These are phyloP conservation scores for Camponotus vicinus DNA, from an alignment of 1,140 invertebrate genomes.

Conservation along the genomic window DNA sequence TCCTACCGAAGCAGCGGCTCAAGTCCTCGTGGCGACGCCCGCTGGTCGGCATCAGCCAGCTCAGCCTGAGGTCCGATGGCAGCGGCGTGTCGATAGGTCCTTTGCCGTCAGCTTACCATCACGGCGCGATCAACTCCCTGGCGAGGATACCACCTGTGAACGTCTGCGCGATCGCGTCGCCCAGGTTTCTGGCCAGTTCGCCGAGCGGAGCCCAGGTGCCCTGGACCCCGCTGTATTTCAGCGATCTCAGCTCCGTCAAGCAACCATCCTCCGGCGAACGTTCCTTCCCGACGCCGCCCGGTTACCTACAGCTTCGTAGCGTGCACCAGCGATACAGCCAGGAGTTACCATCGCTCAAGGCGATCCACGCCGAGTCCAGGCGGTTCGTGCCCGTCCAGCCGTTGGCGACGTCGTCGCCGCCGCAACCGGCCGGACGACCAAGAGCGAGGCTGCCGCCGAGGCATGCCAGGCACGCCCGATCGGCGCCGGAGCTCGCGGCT, in stretches of 20 bases:
- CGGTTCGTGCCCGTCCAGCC: slow-evolving; percentile 88
- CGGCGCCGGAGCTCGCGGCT: slow-evolving; percentile 88
- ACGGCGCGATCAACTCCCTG: slow-evolving; percentile 77
- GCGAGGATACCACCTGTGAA: slow-evolving; percentile 70
- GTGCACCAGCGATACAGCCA: slow-evolving; percentile 90
- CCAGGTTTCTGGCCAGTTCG: slow-evolving; percentile 86
- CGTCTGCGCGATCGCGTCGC: slow-evolving; percentile 86
- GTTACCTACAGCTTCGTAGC: slow-evolving; percentile 88
- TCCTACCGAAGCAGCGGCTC: slow-evolving; percentile 88
- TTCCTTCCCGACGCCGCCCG: slow-evolving; percentile 91
- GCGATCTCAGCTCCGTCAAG: slow-evolving; percentile 94
- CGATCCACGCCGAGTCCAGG: slow-evolving; percentile 90
- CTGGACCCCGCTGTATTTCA: slow-evolving; percentile 91
- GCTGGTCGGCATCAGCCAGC: slow-evolving; percentile 89
- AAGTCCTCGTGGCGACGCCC: slow-evolving; percentile 90
- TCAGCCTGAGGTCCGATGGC: slow-evolving; percentile 90
- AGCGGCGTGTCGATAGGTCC: slow-evolving; percentile 87
- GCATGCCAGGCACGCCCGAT: slow-evolving; percentile 89
- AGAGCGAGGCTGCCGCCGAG: slow-evolving; percentile 87
- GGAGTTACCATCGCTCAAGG: slow-evolving; percentile 90
- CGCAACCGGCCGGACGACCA: slow-evolving; percentile 83
- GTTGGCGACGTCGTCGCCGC: slow-evolving; percentile 85
- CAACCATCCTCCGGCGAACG: slow-evolving; percentile 92
- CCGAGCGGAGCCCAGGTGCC: slow-evolving; percentile 84
- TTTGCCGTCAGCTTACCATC: slow-evolving; percentile 79